Evolutionary conservation across 2,113 vertebrate genomes (phyloP), one percentile per base, ranked within the genome.

Genomic region (Numida meleagris): DNA sequence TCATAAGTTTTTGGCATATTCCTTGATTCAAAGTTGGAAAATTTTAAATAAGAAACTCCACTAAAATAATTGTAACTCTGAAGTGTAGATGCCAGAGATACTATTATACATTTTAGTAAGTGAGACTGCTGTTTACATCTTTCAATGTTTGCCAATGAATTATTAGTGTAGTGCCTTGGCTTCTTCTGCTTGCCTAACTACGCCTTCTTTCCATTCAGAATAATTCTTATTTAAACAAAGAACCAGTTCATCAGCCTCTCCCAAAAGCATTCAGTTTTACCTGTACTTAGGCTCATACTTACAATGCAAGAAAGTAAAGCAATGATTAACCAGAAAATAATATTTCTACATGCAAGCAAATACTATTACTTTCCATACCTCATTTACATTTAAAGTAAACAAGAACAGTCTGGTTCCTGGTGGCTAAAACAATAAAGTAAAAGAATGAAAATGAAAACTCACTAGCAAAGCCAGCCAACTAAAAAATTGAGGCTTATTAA

Each of bases 261-360:
- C 63, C 18, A 58, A 82, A 72, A 78, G 27, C 78, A 80, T 25
- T 77, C 25, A 7, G 6, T 79, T 91, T 80, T n/a, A 76, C 58
- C 63, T 55, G 42, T 14, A 43, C 3, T 2, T 48, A 73, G 17
- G n/a, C 48, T 82, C 23, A 70, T 33, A 40, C 27, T 20, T 48
- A 82, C 51, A 71, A 25, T 29, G 71, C 34, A 77, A n/a, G 68
- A 58, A 84, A 59, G 80, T 21, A 43, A 91, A 87, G 68, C 40
- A 93, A 89, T 91, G 0, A 93, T 93, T 95, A 95, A 96, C 76
- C 61, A 79, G 48, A 46, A 85, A 86, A 82, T 66, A 4, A 0
- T 59, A 83, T 31, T 93, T 80, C 79, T 46, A 77, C 51, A 16
- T 18, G 8, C 40, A 85, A 12, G 14, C 77, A 75, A n/a, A 43